Percentiles rank a stretch among this genome's conserved stretches.
These are phyloP conservation scores for Meleagris gallopavo DNA, from an alignment of 2,113 vertebrate genomes.

Conservation along the genomic window DNA sequence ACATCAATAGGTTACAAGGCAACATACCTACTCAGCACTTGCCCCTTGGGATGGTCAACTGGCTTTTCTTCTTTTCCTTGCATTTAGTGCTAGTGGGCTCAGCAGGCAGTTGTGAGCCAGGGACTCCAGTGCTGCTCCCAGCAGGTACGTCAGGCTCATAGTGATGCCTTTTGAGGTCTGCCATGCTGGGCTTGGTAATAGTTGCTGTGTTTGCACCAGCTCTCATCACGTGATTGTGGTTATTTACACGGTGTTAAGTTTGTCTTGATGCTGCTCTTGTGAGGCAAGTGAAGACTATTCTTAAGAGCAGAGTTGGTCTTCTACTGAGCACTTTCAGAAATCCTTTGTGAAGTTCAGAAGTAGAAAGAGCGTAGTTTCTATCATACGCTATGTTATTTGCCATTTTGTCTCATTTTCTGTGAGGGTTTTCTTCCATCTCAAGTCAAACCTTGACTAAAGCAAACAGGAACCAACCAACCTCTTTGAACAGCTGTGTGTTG, in stretches of 20 bases:
- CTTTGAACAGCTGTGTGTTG: neutral
- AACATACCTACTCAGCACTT: neutral
- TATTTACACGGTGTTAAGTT: neutral
- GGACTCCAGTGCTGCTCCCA: neutral
- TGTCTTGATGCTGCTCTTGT: neutral
- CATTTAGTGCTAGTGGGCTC: neutral
- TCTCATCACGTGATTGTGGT: neutral
- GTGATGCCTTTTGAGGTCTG: neutral
- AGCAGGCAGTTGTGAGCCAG: neutral
- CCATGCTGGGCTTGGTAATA: neutral
- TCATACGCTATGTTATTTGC: neutral
- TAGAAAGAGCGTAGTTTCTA: neutral
- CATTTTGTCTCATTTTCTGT: neutral
- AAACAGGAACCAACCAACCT: neutral
- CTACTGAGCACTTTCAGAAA: neutral
- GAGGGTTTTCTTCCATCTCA: neutral
- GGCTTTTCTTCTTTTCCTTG: neutral
- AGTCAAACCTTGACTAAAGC: neutral
- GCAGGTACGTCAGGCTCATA: neutral
- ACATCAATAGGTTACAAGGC: neutral
- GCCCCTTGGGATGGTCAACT: neutral
- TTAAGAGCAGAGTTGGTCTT: neutral
- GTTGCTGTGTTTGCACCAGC: neutral
- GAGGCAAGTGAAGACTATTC: neutral
- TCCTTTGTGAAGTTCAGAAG: neutral